phyloP scores from a whole-genome alignment of 2,888 invertebrate genomes.

The Stenolophus ochropezus region DNA sequence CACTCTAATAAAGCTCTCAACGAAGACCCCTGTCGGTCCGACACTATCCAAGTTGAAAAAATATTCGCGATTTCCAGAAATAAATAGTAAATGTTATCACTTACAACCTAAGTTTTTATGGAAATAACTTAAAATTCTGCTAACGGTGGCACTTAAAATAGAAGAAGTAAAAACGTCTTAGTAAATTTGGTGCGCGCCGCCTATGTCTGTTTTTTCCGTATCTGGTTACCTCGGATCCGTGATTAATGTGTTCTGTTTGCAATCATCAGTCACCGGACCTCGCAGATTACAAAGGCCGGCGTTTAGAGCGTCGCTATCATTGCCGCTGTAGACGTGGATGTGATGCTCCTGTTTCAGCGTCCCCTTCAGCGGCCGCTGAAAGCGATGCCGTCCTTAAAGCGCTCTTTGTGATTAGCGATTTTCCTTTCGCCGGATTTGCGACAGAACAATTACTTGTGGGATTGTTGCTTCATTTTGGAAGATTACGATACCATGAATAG shows the following conservation, averaged over 20 bases:
- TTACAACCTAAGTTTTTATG: too few species aligned
- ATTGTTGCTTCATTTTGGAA: constrained; percentile 27
- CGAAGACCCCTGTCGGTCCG: too few species aligned
- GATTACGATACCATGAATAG: background rate
- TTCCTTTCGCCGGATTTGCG: constrained; percentile 21
- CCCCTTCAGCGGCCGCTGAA: background rate
- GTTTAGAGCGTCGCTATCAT: constrained; percentile 41
- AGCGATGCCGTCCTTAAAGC: constrained; percentile 34
- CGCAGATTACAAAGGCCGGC: constrained; percentile 50
- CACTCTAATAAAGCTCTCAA: too few species aligned
- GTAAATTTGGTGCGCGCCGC: background rate
- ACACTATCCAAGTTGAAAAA: too few species aligned
- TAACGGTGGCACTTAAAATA: too few species aligned
- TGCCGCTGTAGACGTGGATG: background rate
- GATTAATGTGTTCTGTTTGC: constrained; percentile 58
- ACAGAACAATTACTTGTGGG: constrained; percentile 43
- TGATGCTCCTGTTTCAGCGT: background rate
- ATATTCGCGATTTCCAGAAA: too few species aligned
- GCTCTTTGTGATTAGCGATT: constrained; percentile 45
- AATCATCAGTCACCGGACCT: constrained; percentile 58
- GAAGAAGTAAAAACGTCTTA: background rate
- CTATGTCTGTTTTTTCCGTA: background rate
- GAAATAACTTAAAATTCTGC: too few species aligned
- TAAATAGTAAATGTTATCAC: too few species aligned
- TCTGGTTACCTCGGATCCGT: constrained; percentile 52